Evolutionary conservation across 2,113 vertebrate genomes (phyloP).

Genomic region (Elachura formosa): DNA sequence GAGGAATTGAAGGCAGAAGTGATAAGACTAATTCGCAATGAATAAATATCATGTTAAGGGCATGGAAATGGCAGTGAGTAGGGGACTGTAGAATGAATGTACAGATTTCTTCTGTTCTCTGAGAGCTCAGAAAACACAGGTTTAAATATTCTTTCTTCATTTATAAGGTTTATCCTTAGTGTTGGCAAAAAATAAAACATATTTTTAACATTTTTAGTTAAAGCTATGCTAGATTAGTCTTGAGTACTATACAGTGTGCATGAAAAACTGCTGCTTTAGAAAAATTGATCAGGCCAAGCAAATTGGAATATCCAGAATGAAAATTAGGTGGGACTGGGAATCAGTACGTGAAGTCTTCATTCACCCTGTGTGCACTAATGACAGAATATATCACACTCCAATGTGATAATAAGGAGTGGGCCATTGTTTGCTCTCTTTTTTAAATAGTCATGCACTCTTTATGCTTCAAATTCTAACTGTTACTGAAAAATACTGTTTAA

Average conservation of each 20-base stretch:
- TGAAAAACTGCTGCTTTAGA: neutral
- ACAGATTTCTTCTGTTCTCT: neutral
- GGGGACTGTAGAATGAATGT: neutral
- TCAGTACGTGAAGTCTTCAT: neutral
- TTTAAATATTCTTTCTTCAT: neutral
- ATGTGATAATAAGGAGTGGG: neutral
- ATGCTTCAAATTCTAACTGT: neutral
- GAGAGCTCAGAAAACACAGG: conserved; percentile 16
- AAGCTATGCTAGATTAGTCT: neutral
- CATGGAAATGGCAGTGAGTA: conserved; percentile 32
- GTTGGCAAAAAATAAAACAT: neutral
- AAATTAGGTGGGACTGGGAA: neutral
- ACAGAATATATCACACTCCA: neutral
- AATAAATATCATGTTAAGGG: conserved; percentile 68
- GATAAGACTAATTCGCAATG: conserved; percentile 63
- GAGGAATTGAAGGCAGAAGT: conserved; percentile 60
- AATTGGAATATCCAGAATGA: neutral
- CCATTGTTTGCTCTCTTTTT: neutral
- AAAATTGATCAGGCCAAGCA: neutral
- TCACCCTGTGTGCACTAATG: neutral
- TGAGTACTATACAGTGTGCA: neutral
- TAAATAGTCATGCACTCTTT: neutral
- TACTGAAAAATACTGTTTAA: neutral
- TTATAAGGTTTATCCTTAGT: conserved; percentile 5
- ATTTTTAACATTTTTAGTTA: conserved; percentile 36